phyloP scores from a whole-genome alignment of 2,888 invertebrate species.

The Drosophila anomelani region DNA sequence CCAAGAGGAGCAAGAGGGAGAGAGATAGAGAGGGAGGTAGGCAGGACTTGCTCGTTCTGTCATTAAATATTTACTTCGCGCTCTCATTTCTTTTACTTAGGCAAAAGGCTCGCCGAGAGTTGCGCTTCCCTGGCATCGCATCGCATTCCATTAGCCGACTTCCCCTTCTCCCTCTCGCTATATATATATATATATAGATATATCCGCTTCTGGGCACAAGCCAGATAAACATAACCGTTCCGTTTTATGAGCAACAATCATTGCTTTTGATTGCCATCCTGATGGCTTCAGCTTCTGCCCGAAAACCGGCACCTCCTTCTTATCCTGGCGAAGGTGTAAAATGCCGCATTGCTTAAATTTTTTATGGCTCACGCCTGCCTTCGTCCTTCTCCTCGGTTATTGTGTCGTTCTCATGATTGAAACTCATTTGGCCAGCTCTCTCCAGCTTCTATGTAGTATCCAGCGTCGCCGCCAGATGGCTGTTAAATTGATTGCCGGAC shows the following conservation, averaged over 20 bases:
- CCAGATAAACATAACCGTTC: conserved; percentile 83
- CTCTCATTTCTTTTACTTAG: conserved; percentile 70
- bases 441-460: not conserved
- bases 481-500: conserved; percentile 46
- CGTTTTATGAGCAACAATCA: conserved; percentile 83
- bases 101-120: conserved; percentile 39
- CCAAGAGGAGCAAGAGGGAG: not conserved
- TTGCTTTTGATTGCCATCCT: conserved; percentile 82
- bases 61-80: conserved; percentile 78
- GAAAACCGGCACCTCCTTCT: conserved; percentile 4
- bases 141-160: conserved; percentile 42
- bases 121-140: conserved; percentile 31
- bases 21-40: not conserved
- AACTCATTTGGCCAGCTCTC: conserved; percentile 59
- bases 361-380: conserved; percentile 57
- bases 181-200: conserved; percentile 1
- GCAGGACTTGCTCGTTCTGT: conserved; percentile 29
- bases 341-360: conserved; percentile 79
- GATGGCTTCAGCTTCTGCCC: conserved; percentile 54
- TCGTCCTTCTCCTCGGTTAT: conserved; percentile 38
- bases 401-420: conserved; percentile 75
- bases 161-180: not conserved
- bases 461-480: conserved; percentile 28
- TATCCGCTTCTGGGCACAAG: conserved; percentile 64
- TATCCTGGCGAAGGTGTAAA: conserved; percentile 68